Evolutionary conservation across 2,113 vertebrate species (phyloP).

Genomic region (Crotalus viridis): DNA sequence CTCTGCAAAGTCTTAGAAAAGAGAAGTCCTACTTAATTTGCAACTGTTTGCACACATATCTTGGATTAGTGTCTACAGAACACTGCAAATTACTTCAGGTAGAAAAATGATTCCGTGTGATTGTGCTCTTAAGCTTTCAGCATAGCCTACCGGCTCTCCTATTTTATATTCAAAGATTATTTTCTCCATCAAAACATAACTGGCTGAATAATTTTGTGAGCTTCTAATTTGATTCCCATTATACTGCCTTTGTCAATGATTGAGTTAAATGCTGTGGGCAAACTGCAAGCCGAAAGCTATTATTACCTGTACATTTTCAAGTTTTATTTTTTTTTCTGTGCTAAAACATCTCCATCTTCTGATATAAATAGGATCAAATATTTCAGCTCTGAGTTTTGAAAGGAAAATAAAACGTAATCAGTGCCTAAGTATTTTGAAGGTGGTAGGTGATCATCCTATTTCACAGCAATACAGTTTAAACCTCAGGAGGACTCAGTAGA

Average conservation of each 20-base stretch:
- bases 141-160: background rate
- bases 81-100: background rate
- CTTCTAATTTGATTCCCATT: background rate
- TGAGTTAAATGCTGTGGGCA: slow-evolving; percentile 11
- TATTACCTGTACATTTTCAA: slow-evolving; percentile 38
- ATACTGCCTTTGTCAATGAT: background rate
- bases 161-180: slow-evolving; percentile 6
- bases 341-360: slow-evolving; percentile 45
- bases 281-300: slow-evolving; percentile 39
- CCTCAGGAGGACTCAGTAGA: slow-evolving; percentile 35
- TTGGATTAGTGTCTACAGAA: background rate
- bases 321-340: slow-evolving; percentile 43
- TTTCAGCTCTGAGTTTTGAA: slow-evolving; percentile 37
- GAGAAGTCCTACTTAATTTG: background rate
- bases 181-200: slow-evolving; percentile 21
- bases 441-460: slow-evolving; percentile 41
- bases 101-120: background rate
- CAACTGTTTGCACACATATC: background rate
- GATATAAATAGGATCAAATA: slow-evolving; percentile 48
- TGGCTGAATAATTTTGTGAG: background rate
- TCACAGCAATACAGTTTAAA: slow-evolving; percentile 50
- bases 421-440: slow-evolving; percentile 39
- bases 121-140: background rate
- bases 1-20: background rate
- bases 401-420: slow-evolving; percentile 38